Evolutionary conservation across 2,797 vertebrate genomes (phyloP), one percentile per base, ranked within the genome.

Genomic region (Brachymystax lenok): DNA sequence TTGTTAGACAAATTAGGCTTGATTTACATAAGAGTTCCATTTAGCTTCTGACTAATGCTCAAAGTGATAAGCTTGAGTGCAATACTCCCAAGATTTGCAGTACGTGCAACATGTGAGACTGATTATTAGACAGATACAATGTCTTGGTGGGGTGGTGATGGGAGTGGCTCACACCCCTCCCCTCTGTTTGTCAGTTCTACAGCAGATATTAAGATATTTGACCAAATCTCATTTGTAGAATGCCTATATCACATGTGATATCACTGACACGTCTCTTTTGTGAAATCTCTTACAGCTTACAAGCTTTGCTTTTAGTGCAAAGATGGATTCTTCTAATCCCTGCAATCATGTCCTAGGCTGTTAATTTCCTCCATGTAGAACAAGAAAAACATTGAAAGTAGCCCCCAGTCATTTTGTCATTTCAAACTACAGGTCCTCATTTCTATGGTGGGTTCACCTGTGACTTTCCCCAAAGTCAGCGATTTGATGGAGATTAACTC

Each of bases 401-500:
- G 33, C 66, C 17, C 17, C 17, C 8, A 51, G 6, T 40, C 56
- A 40, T 77, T 74, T 77, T 56, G 74, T 80, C 66, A 80, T 80
- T 74, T 77, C 17, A 27, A 69, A 74, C 40, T n/a, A 77, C 67
- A 79, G 51, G 27, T 33, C 78, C 40, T 70, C 67, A 71, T 75
- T n/a, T 30, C 6, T 27, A 3, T 63, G 51, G 33, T 74, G 54
- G 89, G 90, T 95, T 92, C 93, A 99, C 98, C 96, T 92, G 92
- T 89, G 87, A 97, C 91, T 93, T 96, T 97, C 86, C 98, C 98
- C 92, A 99, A 90, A 81, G 93, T 96, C 86, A 99, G 91, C 40
- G 96, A 97, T 87, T 93, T 96, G 84, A 95, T 89, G 63, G 95
- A 90, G 87, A 93, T 95, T 88, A 98, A 95, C 79, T 96, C 94